Base-by-base conservation (phyloP, 2,113 vertebrate genomes). In the Pithys albifrons region DNA sequence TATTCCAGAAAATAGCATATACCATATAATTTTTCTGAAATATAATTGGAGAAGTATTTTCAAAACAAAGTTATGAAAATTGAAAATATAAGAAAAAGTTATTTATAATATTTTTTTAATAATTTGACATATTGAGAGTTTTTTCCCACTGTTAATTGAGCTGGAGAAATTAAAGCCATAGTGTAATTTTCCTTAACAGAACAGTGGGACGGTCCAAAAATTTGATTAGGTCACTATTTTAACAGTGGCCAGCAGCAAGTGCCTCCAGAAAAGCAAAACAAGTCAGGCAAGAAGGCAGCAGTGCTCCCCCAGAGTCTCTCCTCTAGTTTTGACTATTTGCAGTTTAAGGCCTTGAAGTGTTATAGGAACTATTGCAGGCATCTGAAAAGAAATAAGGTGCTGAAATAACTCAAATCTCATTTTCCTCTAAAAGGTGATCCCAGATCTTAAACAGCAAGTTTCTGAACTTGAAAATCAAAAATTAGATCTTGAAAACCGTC, bases 391-490 rank as follows among this genome's bases (percentile, higher is more conserved):
- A 57, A 19, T 27, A 62, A 62, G n/a, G 37, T 46, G 18, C 39
- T 71, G 89, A 83, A 17, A 24, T 71, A 46, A 52, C 6, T 24
- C 45, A 76, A 43, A 87, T 87, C 13, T 89, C 57, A 20, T 49
- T 52, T 87, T 95, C 73, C 91, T 80, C 35, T 91, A 66, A 64
- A 97, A 99, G 99, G 97, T 98, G 57, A 99, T 99, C 85, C 98
- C 99, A 10, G 98, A 99, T 89, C 98, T 99, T 73, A 99, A 98
- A 88, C 98, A 98, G 86, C 98, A 99, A 91, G 97, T 99, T 93
- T 98, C 98, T 92, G 99, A 99, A 85, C 97, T 99, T 73, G 98
- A 99, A 88, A 98, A 98, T 81, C 98, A 99, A 94, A 99, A 98
- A 84, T 94, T 97, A 83, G 99, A 99, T 23, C 97, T 99, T 46